phyloP scores from a whole-genome alignment of 2,797 vertebrate genomes.

The Enteromius unitaeniatus region DNA sequence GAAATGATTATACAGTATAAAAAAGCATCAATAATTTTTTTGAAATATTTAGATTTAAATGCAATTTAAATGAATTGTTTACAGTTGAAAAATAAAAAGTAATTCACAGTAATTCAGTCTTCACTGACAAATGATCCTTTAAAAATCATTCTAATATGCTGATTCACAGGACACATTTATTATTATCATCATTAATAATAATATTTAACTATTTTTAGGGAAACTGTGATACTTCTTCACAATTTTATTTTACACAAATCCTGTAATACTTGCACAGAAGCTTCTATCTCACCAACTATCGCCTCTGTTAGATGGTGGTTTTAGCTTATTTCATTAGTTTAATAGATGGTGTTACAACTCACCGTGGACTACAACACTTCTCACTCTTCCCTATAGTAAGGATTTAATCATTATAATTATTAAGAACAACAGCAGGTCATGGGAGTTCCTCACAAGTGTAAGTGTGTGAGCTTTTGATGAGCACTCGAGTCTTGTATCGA shows the following conservation, averaged over 20 bases:
- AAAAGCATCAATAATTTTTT: too few species aligned
- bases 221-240: background rate
- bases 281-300: background rate
- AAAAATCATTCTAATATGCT: too few species aligned
- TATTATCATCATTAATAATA: too few species aligned
- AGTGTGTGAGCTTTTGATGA: slow-evolving; percentile 23
- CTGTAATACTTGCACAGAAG: background rate
- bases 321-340: background rate
- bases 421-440: slow-evolving; percentile 9
- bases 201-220: too few species aligned
- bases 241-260: background rate
- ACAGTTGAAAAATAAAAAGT: too few species aligned
- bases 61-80: too few species aligned
- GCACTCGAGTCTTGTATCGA: slow-evolving; percentile 36
- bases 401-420: background rate
- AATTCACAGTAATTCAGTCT: too few species aligned
- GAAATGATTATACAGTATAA: too few species aligned
- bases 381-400: background rate
- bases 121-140: too few species aligned
- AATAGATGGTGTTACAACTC: background rate
- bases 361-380: background rate
- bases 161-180: too few species aligned
- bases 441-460: slow-evolving; percentile 3
- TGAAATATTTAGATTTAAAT: too few species aligned
- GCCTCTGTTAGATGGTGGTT: background rate